Conservation (phyloP, 1,140 invertebrate genomes). For the Plutomurus gul region DNA sequence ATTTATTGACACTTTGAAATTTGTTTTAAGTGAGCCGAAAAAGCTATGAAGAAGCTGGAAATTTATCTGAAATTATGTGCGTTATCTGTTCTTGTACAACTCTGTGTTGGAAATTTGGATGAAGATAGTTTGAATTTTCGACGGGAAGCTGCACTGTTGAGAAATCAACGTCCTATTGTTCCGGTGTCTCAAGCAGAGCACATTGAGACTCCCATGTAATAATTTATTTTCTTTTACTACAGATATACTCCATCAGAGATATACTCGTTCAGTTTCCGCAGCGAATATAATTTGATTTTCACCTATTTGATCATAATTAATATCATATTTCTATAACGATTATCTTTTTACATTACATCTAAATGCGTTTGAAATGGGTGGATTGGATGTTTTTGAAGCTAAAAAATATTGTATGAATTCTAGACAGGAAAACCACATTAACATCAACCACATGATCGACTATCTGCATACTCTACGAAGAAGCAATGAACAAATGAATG, state of each 20-base stretch:
- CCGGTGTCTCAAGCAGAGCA: neutral
- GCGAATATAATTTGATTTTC: too few species aligned
- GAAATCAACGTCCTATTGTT: neutral
- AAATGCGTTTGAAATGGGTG: too few species aligned
- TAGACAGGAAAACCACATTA: neutral
- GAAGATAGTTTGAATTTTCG: neutral
- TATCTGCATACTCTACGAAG: constrained; percentile 22
- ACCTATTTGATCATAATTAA: too few species aligned
- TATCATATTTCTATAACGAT: too few species aligned
- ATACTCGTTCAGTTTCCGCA: too few species aligned
- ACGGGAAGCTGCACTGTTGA: neutral
- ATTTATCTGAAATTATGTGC: neutral
- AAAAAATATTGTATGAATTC: too few species aligned
- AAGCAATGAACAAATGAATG: constrained; percentile 20
- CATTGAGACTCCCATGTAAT: neutral
- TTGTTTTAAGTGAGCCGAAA: neutral
- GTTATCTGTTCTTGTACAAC: neutral
- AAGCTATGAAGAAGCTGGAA: neutral
- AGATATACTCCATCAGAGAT: too few species aligned
- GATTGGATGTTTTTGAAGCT: too few species aligned
- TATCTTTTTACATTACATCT: too few species aligned
- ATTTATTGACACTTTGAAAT: neutral
- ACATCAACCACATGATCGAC: constrained; percentile 34
- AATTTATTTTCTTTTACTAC: neutral
- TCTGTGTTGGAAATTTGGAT: neutral